Percentiles rank a stretch among this genome's conserved stretches.
phyloP scores from a whole-genome alignment of 2,888 invertebrate species.

The Eupithecia inturbata region DNA sequence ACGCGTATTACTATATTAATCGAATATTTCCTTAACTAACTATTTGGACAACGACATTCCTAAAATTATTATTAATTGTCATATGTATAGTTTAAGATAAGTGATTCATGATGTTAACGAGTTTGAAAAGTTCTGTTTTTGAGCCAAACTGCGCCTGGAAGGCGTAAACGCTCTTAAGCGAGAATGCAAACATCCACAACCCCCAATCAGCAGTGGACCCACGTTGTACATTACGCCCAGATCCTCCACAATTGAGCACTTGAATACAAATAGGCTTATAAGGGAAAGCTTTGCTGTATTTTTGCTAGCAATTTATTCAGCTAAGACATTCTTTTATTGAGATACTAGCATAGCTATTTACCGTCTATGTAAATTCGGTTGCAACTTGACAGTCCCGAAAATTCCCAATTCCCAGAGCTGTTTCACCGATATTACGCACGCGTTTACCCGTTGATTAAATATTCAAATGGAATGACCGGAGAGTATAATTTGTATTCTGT shows the following conservation, averaged over 20 bases:
- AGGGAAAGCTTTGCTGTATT: slow-evolving; percentile 12
- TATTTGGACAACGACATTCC: too few species aligned
- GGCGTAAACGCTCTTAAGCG: too few species aligned
- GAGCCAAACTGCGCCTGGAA: too few species aligned
- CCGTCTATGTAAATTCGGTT: slow-evolving; percentile 13
- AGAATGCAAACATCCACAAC: slow-evolving; percentile 31
- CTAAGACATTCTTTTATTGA: slow-evolving; percentile 16
- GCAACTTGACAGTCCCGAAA: slow-evolving; percentile 9
- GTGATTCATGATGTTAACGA: too few species aligned
- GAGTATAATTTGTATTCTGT: slow-evolving; percentile 6
- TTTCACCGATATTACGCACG: slow-evolving; percentile 19
- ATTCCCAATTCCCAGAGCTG: slow-evolving; percentile 4
- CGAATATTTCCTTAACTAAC: too few species aligned
- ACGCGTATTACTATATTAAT: too few species aligned
- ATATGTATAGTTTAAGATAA: too few species aligned
- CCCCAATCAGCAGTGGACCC: slow-evolving; percentile 29
- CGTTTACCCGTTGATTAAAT: slow-evolving; percentile 28
- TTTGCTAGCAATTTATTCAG: slow-evolving; percentile 19
- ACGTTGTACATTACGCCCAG: slow-evolving; percentile 25
- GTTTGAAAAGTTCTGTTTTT: too few species aligned
- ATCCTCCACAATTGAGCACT: slow-evolving; percentile 19
- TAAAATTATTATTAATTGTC: too few species aligned
- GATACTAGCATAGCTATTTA: slow-evolving; percentile 18
- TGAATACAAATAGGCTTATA: slow-evolving; percentile 34
- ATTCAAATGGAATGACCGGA: slow-evolving; percentile 25